Evolutionary conservation across 2,888 invertebrate genomes (phyloP), one percentile per base, ranked within the genome.

Genomic region (Brachylomia viminalis): DNA sequence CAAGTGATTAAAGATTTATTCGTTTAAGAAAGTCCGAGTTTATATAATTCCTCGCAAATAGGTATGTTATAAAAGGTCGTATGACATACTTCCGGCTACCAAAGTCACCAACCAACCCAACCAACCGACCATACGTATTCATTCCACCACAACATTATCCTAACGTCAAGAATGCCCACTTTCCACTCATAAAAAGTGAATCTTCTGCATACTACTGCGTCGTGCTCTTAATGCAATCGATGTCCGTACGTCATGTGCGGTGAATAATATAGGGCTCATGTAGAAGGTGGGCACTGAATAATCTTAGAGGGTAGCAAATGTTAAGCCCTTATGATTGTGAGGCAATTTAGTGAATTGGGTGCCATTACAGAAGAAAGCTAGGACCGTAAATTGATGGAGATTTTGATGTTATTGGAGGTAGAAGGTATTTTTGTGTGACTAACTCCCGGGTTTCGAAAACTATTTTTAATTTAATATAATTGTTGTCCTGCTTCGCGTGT

Each of bases 211-310:
- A 27, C 17, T 15, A 11, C 27, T 62, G 47, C 30, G 4, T 15
- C 78, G 67, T 67, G 56, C 64, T 68, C 47, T 54, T 72, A 58
- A 49, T 68, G 73, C 75, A 71, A 83, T 83, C 76, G 76, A 83
- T 76, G 64, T 20, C 49, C 56, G 56, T 72, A 27, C 73, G 27
- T 76, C 71, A 71, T 73, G 59, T 67, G 64, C 20, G 23, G 58
- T 72, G 71, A 83, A 76, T 80, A 74, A 74, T 68, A 76, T 65
- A 61, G 30, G 66, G 68, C 33, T 68, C 64, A 72, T 59, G 15
- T 68, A 54, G 56, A 33, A 58, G 64, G 64, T 61, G 67, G 69
- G 6, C 23, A 10, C 70, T 82, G 83, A 78, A 78, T 71, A 78
- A 71, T 78, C 59, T 71, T 67, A 61, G 59, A 17, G 33, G 42